Conservation (phyloP, 1,140 invertebrate genomes). For the Zaprionus ornatus region DNA sequence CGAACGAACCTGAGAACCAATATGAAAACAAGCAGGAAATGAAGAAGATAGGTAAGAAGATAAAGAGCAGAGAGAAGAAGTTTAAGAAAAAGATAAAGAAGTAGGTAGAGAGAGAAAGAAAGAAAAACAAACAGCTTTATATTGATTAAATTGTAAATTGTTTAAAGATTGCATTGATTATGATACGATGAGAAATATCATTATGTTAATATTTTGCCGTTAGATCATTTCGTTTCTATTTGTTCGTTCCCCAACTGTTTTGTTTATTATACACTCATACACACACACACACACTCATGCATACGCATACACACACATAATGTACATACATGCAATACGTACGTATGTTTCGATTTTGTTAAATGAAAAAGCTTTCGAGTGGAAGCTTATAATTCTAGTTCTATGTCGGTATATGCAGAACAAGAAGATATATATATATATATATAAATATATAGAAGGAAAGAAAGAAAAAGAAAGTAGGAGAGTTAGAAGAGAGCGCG, state of each 20-base stretch:
- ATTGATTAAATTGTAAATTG: slow-evolving; percentile 71
- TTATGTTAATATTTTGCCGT: slow-evolving; percentile 56
- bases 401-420: slow-evolving; percentile 50
- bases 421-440: background rate
- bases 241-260: slow-evolving; percentile 37
- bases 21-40: slow-evolving; percentile 50
- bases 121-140: slow-evolving; percentile 71
- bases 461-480: background rate
- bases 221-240: slow-evolving; percentile 39
- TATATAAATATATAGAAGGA: background rate
- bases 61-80: background rate
- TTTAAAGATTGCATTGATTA: slow-evolving; percentile 56
- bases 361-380: slow-evolving; percentile 35
- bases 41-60: background rate
- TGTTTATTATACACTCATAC: slow-evolving; percentile 33
- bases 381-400: slow-evolving; percentile 39
- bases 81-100: background rate
- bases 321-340: slow-evolving; percentile 5
- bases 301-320: background rate
- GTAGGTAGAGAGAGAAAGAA: background rate
- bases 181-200: slow-evolving; percentile 29
- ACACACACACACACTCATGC: background rate
- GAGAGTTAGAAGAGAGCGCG: background rate
- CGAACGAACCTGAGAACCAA: slow-evolving; percentile 39
- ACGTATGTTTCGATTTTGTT: slow-evolving; percentile 62